Evolutionary conservation across 1,140 invertebrate species (phyloP), one percentile per base, ranked within the genome.

Genomic region (Heliconius hermathena): DNA sequence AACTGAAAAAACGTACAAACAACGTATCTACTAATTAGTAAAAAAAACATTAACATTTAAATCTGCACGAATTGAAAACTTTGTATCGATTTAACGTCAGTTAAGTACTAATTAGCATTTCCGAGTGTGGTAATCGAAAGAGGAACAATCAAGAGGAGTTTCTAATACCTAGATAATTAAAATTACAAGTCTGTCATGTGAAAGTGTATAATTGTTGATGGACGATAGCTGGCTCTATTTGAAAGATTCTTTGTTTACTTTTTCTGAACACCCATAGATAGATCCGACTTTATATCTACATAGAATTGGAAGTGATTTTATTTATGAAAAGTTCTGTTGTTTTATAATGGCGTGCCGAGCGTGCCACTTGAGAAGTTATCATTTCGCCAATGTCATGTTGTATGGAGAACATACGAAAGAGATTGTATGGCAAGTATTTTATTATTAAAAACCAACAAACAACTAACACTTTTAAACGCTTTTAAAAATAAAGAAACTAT

Each of bases 181-280:
- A 66, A 66, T 66, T 29, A 18, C 60, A 73, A 38, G 38, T n/a
- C 38, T 29, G 41, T 13, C n/a, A 73, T 46, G 72, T 38, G 72
- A 46, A 73, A 38, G 38, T 22, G 22, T 18, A 49, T 73, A 73
- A 73, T 73, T 73, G 22, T 41, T 49, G 72, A 73, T 73, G 11
- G 1, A 22, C 72, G 72, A 73, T 73, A 73, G 22, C 72, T 16
- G 29, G 38, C 36, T 73, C 13, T n/a, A 20, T 72, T 26, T 49
- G 72, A 73, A 22, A 46, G 36, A 49, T 73, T 72, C 72, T 73
- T 46, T 73, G 60, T 66, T 66, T 66, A 26, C 60, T 66, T 66
- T 66, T 66, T 3, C 3, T 66, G 26, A 29, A 66, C 57, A 22
- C 57, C 60, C 13, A 16, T 29, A 66, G 26, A 66, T 29, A 29